Conservation (phyloP, 2,888 invertebrate species). For the Epinotia bilunana region DNA sequence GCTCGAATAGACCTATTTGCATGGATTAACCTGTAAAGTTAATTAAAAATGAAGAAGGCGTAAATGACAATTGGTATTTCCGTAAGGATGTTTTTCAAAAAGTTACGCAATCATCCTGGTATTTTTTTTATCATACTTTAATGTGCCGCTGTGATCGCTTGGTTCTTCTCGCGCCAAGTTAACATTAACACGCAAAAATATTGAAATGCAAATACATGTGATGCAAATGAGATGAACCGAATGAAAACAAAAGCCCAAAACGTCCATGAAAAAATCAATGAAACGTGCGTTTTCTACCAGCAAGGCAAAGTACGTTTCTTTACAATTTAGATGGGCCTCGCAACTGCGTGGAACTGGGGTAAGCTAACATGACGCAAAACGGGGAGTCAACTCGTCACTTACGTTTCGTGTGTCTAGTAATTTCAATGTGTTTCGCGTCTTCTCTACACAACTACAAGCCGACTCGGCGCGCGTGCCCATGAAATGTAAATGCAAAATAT, state of each 20-base stretch:
- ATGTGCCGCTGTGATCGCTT: no score
- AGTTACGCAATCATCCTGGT: no score
- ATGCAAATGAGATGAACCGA: background rate
- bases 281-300: slow-evolving; percentile 1
- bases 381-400: background rate
- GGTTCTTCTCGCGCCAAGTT: no score
- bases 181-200: no score
- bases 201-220: no score
- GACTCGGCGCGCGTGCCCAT: background rate
- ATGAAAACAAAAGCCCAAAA: background rate
- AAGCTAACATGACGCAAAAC: slow-evolving; percentile 5
- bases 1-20: no score
- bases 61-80: no score
- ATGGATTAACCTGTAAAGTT: no score
- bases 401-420: background rate
- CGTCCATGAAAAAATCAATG: background rate
- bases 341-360: slow-evolving; percentile 20
- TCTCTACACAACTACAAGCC: background rate
- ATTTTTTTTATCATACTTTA: no score
- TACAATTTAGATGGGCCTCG: slow-evolving; percentile 1
- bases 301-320: background rate
- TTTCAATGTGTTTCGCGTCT: background rate
- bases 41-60: no score
- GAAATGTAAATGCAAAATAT: background rate
- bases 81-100: no score